phyloP scores from a whole-genome alignment of 2,797 vertebrate species.

The Intellagama lesueurii region DNA sequence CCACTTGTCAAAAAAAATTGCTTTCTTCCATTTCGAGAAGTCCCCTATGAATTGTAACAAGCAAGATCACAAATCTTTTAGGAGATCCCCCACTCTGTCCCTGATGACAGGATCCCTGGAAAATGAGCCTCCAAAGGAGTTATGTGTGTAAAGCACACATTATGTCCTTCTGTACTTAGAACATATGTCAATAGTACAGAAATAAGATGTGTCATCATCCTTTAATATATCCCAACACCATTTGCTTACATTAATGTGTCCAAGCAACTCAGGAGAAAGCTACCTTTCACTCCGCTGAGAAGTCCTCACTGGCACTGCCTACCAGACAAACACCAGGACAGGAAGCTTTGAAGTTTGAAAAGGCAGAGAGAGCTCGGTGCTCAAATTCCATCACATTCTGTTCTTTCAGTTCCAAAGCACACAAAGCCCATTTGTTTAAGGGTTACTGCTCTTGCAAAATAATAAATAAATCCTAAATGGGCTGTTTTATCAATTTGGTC shows the following conservation, averaged over 20 bases:
- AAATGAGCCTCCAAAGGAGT: neutral
- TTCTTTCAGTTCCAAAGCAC: slow-evolving; percentile 13
- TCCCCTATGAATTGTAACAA: neutral
- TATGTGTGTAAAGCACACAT: neutral
- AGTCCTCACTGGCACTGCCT: neutral
- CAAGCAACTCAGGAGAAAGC: neutral
- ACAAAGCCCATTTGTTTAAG: slow-evolving; percentile 28
- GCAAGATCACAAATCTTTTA: neutral
- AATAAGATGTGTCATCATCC: neutral
- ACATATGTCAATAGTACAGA: neutral
- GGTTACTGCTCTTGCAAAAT: neutral
- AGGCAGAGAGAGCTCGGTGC: neutral
- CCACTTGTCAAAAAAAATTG: neutral
- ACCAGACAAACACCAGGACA: neutral
- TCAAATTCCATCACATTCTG: slow-evolving; percentile 29
- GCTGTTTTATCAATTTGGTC: slow-evolving; percentile 20
- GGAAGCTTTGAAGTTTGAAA: slow-evolving; percentile 17
- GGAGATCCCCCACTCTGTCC: neutral
- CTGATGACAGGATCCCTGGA: neutral
- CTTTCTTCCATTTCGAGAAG: neutral
- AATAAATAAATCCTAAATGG: neutral
- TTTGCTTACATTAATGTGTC: neutral
- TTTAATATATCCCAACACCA: neutral
- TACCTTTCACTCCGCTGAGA: neutral
- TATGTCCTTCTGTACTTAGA: neutral